Base-by-base conservation (phyloP, 1,140 invertebrate species). In the Formica exsecta region DNA sequence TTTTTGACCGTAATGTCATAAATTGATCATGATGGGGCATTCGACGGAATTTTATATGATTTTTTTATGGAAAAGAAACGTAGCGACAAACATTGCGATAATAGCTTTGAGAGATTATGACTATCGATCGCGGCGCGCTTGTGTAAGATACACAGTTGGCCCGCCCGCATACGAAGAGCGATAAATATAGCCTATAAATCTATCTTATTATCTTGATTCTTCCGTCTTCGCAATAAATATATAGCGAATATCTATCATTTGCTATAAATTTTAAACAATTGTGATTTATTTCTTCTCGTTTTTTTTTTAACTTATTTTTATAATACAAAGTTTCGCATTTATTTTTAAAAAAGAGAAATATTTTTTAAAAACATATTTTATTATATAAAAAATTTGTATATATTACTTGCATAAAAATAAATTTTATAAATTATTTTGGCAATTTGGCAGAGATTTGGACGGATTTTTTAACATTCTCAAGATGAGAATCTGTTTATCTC, bases 161-260 rank as follows among this genome's bases (percentile, higher is more conserved):
- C 1, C 11, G 51, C 3, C 25, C 66, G 68, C 22, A 22, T 13
- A 13, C 4, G 32, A 51, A 9, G 1, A 51, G n/a, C 16, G 3
- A 59, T 59, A 75, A 5, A 36, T 74, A 3, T 74, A 74, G 57
- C 51, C 13, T 59, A 75, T 61, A 61, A 75, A 75, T 74, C 51
- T 62, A 76, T 61, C 16, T 75, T n/a, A 51, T 51, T 51, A 76
- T 44, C 25, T 76, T 62, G 59, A 76, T 29, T 38, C 16, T 41
- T 76, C 19, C 22, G 29, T 29, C 36, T 62, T 25, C 16, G 16
- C 8, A 16, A 76, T 76, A 76, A 76, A 76, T 44, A 44, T 11
- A 44, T 62, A 62, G 38, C 8, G 2, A 76, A 62, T 62, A 41
- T 76, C 9, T 5, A 25, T 44, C 2, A 2, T 76, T 13, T 62